These are phyloP conservation scores for Periphyllus acericola DNA, from an alignment of 2,888 invertebrate species.

Conservation along the genomic window DNA sequence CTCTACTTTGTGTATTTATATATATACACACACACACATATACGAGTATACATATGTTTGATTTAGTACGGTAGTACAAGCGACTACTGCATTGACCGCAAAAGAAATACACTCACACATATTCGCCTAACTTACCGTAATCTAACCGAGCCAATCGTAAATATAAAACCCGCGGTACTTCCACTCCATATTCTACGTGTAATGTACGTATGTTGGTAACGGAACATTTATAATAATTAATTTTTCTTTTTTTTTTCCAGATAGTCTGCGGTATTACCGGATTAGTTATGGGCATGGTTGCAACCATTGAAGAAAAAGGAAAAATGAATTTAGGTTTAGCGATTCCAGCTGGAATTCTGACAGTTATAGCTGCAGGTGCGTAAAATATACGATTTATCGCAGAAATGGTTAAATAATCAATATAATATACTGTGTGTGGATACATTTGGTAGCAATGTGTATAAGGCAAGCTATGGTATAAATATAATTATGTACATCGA, in stretches of 20 bases:
- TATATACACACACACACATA: too few relatives aligned
- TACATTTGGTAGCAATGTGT: too few relatives aligned
- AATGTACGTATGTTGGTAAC: neutral
- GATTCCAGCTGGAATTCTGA: slow-evolving; percentile 71
- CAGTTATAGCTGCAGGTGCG: slow-evolving; percentile 70
- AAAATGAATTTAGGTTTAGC: slow-evolving; percentile 71
- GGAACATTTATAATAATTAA: neutral
- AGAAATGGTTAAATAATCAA: neutral
- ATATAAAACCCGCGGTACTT: neutral
- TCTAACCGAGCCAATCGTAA: neutral
- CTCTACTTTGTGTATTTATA: neutral
- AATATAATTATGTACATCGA: neutral
- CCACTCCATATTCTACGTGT: neutral
- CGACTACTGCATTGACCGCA: neutral
- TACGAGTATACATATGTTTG: too few relatives aligned
- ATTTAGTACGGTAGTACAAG: neutral
- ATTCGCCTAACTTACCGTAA: neutral
- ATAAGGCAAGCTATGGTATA: too few relatives aligned
- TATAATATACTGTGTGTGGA: too few relatives aligned
- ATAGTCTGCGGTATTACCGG: slow-evolving; percentile 73
- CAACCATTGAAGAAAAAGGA: slow-evolving; percentile 71
- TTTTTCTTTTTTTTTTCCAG: slow-evolving; percentile 67
- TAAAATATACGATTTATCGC: neutral
- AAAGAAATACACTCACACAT: neutral
- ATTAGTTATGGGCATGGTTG: slow-evolving; percentile 72